phyloP scores from a whole-genome alignment of 2,797 vertebrate species.

The Chromobotia macracanthus region DNA sequence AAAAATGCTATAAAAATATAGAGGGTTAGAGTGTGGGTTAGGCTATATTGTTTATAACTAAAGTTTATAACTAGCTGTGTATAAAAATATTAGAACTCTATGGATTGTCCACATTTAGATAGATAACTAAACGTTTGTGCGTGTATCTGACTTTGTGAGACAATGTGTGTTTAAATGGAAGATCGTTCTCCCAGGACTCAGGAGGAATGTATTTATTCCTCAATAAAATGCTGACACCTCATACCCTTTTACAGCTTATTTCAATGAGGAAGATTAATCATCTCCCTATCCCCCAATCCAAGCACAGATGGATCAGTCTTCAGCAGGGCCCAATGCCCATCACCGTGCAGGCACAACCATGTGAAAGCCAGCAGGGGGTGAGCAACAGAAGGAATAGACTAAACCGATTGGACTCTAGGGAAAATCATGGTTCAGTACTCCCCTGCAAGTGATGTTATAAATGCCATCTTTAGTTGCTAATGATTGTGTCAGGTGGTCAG shows the following conservation, averaged over 20 bases:
- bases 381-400: constrained; percentile 3
- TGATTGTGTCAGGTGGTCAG: neutral
- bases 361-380: constrained; percentile 30
- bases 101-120: too few relatives aligned
- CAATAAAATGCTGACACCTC: constrained; percentile 63
- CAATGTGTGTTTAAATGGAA: neutral
- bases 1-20: too few relatives aligned
- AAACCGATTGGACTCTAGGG: constrained; percentile 20
- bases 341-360: constrained; percentile 49
- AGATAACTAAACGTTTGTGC: too few relatives aligned
- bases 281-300: constrained; percentile 39
- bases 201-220: constrained; percentile 18
- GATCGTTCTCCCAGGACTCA: neutral
- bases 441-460: constrained; percentile 12
- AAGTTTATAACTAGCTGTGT: too few relatives aligned
- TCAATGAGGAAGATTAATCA: constrained; percentile 49
- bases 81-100: too few relatives aligned
- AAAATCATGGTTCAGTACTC: constrained; percentile 10
- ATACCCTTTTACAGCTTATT: constrained; percentile 70
- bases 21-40: too few relatives aligned
- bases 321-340: constrained; percentile 57
- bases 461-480: constrained; percentile 18
- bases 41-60: too few relatives aligned
- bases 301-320: constrained; percentile 68
- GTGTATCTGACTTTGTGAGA: constrained; percentile 20